Conservation (phyloP, 1,140 invertebrate genomes). For the Lordiphosa collinella region DNA sequence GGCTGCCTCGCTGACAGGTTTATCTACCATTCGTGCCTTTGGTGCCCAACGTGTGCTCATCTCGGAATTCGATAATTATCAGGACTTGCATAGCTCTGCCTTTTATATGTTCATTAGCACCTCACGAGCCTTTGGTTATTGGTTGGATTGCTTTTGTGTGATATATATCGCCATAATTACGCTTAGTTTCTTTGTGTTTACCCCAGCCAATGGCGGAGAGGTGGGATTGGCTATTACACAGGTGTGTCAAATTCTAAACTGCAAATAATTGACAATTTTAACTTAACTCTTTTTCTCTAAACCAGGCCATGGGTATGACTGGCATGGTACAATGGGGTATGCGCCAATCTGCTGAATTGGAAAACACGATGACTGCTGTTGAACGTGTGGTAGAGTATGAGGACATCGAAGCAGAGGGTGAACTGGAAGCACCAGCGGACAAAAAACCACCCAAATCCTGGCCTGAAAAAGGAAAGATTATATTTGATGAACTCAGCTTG, state of each 20-base stretch:
- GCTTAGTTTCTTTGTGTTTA: constrained; percentile 85
- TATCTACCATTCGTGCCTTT: constrained; percentile 94
- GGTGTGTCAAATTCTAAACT: constrained; percentile 5
- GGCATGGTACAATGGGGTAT: constrained; percentile 93
- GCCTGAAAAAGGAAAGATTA: constrained; percentile 85
- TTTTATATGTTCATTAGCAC: constrained; percentile 84
- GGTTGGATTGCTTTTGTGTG: constrained; percentile 88
- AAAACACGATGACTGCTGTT: constrained; percentile 91
- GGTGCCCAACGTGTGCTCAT: constrained; percentile 88
- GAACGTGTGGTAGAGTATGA: constrained; percentile 89
- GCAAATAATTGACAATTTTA: too few species aligned
- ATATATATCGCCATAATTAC: constrained; percentile 86
- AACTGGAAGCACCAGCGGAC: constrained; percentile 82
- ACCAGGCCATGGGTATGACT: constrained; percentile 85
- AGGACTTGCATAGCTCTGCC: constrained; percentile 86
- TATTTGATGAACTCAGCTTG: constrained; percentile 84
- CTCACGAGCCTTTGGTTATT: constrained; percentile 86
- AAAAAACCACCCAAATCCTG: constrained; percentile 85
- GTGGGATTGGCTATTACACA: constrained; percentile 91
- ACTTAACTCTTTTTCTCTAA: neutral
- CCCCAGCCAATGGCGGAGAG: constrained; percentile 84
- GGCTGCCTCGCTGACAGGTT: constrained; percentile 91
- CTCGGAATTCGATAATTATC: constrained; percentile 88
- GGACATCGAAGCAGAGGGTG: constrained; percentile 85
- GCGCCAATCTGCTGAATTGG: constrained; percentile 89